Conservation (phyloP, 2,888 invertebrate genomes). For the Leucozona laternaria region DNA sequence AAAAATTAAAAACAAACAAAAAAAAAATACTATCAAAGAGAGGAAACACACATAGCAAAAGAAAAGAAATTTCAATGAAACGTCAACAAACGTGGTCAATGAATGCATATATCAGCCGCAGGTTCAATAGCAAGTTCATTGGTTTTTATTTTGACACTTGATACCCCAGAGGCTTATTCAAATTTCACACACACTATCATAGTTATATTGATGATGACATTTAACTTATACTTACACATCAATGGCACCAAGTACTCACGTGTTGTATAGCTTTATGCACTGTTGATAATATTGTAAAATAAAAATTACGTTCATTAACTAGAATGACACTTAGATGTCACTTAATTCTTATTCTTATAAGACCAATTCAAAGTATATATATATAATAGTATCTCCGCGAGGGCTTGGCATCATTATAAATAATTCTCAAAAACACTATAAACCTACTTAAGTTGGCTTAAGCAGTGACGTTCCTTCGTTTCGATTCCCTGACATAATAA, state of each 20-base stretch:
- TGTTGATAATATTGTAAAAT: constrained; percentile 41
- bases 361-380: constrained; percentile 34
- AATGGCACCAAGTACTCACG: background rate
- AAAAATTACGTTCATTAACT: constrained; percentile 59
- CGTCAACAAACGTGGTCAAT: constrained; percentile 66
- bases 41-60: constrained; percentile 21
- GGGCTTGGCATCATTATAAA: constrained; percentile 24
- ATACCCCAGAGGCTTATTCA: constrained; percentile 63
- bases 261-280: background rate
- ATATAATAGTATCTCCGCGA: constrained; percentile 8
- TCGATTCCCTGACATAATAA: constrained; percentile 42
- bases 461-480: background rate
- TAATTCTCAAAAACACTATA: background rate
- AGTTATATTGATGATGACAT: background rate
- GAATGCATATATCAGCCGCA: constrained; percentile 47
- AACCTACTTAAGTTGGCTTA: background rate
- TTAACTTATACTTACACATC: no score
- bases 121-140: constrained; percentile 76
- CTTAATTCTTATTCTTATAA: constrained; percentile 42
- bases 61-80: constrained; percentile 46
- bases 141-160: constrained; percentile 70
- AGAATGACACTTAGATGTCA: constrained; percentile 66
- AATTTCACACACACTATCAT: constrained; percentile 60
- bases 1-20: background rate
- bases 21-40: constrained; percentile 20